phyloP scores from a whole-genome alignment of 1,140 invertebrate genomes.

The Dendroctonus valens region DNA sequence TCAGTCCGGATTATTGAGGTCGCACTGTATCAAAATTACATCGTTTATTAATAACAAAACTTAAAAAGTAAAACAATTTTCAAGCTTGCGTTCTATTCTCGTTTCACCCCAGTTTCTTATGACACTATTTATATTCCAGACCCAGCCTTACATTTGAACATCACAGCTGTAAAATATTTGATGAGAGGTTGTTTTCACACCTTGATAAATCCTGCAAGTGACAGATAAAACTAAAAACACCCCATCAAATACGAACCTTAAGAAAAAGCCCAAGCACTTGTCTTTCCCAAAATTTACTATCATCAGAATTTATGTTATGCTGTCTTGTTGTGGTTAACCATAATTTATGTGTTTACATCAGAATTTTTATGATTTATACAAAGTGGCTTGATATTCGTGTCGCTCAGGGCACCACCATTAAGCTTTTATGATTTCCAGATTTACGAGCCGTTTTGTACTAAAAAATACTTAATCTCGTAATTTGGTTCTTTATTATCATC shows the following conservation, averaged over 20 bases:
- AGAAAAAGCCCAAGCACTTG: slow-evolving; percentile 18
- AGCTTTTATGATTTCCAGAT: slow-evolving; percentile 25
- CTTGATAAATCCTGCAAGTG: too few species aligned
- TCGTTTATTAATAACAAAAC: too few species aligned
- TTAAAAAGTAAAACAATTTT: too few species aligned
- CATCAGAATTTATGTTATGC: slow-evolving; percentile 30
- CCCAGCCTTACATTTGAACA: too few species aligned
- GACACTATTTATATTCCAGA: too few species aligned
- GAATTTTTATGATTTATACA: slow-evolving; percentile 34
- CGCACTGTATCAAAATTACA: slow-evolving; percentile 6
- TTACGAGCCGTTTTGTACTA: slow-evolving; percentile 15
- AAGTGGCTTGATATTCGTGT: slow-evolving; percentile 29
- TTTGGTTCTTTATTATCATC: neutral
- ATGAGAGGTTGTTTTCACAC: too few species aligned
- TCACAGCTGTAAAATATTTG: too few species aligned
- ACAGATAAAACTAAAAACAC: slow-evolving; percentile 9
- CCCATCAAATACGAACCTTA: slow-evolving; percentile 16
- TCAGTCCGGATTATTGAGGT: slow-evolving; percentile 7
- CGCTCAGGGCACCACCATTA: slow-evolving; percentile 22
- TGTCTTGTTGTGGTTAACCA: slow-evolving; percentile 23
- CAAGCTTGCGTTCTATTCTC: too few species aligned
- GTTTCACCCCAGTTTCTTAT: too few species aligned
- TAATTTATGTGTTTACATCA: slow-evolving; percentile 34
- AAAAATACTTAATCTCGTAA: slow-evolving; percentile 10
- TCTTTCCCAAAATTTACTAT: slow-evolving; percentile 29